Conservation (phyloP, 2,797 vertebrate genomes). For the Diplodus sargus region DNA sequence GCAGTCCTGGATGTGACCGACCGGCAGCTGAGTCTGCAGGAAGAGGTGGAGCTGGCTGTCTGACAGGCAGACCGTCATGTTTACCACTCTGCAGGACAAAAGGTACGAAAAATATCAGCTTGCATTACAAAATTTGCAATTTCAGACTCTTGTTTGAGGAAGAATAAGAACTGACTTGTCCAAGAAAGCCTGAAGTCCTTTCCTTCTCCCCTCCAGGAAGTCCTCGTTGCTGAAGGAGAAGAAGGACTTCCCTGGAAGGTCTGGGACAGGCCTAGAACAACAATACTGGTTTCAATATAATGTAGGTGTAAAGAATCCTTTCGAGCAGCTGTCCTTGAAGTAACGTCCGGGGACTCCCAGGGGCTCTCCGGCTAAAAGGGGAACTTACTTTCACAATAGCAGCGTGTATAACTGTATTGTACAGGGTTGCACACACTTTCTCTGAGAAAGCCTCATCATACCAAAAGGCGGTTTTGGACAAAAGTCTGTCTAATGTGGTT, state of each 20-base stretch:
- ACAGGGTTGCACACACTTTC: no score
- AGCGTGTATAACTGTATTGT: no score
- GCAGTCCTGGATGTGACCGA: conserved; percentile 92
- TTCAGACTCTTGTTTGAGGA: no score
- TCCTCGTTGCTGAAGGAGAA: conserved; percentile 91
- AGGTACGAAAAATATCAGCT: not conserved
- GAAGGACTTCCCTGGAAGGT: conserved; percentile 92
- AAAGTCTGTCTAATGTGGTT: no score
- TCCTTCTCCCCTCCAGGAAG: conserved; percentile 94
- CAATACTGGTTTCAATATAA: not conserved
- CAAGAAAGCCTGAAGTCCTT: conserved; percentile 93
- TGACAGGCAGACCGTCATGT: conserved; percentile 96
- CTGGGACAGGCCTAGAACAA: conserved; percentile 90
- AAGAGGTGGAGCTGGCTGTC: conserved; percentile 98
- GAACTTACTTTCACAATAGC: no score
- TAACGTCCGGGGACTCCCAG: no score
- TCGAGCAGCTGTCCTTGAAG: no score
- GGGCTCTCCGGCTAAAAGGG: no score
- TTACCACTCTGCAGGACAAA: conserved; percentile 85
- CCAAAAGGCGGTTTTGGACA: no score
- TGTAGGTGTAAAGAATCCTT: not conserved
- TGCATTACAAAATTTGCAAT: not conserved
- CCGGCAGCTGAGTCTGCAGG: conserved; percentile 95
- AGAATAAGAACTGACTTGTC: conserved; percentile 87
- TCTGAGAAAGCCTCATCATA: no score